These are phyloP conservation scores for Psix sp. DNA, from an alignment of 1,140 invertebrate species.

Conservation along the genomic window DNA sequence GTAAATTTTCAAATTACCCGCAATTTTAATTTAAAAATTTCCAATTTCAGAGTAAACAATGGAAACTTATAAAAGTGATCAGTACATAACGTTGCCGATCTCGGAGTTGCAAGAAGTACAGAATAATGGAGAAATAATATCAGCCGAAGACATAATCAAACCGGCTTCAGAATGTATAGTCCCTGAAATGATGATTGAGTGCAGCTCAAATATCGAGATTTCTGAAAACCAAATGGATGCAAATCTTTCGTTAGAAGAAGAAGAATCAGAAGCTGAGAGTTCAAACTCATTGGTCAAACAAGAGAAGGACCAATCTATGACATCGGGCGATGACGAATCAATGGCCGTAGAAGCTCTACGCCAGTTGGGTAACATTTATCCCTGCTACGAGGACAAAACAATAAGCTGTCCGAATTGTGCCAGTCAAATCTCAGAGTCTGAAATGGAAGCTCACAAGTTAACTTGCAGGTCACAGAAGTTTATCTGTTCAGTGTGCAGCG, in stretches of 20 bases:
- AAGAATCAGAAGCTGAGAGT: constrained; percentile 50
- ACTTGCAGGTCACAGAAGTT: constrained; percentile 54
- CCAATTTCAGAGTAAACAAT: constrained; percentile 50
- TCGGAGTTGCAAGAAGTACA: constrained; percentile 61
- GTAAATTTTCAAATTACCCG: background rate
- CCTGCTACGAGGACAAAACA: constrained; percentile 69
- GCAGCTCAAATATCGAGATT: background rate
- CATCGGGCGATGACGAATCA: constrained; percentile 73
- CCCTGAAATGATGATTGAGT: constrained; percentile 48
- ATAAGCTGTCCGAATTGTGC: constrained; percentile 61
- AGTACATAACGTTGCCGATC: constrained; percentile 69
- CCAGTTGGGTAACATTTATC: constrained; percentile 76
- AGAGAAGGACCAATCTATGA: constrained; percentile 67
- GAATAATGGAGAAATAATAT: constrained; percentile 64
- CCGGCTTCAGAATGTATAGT: constrained; percentile 64
- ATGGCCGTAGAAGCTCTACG: constrained; percentile 77
- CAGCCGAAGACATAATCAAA: constrained; percentile 71
- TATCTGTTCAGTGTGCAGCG: constrained; percentile 67
- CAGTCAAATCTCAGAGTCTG: constrained; percentile 43
- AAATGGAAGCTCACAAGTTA: constrained; percentile 62
- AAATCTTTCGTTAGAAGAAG: constrained; percentile 30
- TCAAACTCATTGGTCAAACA: constrained; percentile 70
- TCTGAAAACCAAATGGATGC: background rate
- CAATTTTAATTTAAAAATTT: background rate
- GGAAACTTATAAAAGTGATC: constrained; percentile 69